These are phyloP conservation scores for Tetrax tetrax DNA, from an alignment of 2,113 vertebrate genomes.

Conservation along the genomic window DNA sequence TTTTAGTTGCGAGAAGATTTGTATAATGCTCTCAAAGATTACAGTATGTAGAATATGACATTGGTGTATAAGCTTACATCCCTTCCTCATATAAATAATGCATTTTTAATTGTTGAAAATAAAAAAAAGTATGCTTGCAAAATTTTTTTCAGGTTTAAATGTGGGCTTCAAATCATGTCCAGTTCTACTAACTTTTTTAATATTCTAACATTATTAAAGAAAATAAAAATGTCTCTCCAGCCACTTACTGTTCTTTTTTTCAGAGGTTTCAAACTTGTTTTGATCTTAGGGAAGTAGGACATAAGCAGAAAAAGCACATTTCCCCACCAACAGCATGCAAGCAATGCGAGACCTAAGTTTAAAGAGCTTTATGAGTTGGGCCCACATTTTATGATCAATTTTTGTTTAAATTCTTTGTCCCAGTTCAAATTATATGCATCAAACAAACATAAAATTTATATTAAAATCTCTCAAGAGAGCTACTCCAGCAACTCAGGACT, in stretches of 20 bases:
- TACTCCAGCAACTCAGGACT: constrained; percentile 51
- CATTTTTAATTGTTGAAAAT: not conserved
- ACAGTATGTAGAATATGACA: not conserved
- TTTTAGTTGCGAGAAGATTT: not conserved
- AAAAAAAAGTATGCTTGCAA: not conserved
- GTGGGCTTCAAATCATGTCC: not conserved
- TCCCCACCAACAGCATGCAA: constrained; percentile 35
- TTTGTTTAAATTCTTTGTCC: not conserved
- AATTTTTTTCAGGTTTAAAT: not conserved
- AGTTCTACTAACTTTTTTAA: not conserved
- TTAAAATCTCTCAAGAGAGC: not conserved
- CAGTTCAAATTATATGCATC: not conserved
- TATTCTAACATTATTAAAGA: not conserved
- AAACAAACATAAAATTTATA: not conserved
- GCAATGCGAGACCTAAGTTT: not conserved
- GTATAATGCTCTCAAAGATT: not conserved
- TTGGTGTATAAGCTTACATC: not conserved
- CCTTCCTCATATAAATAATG: not conserved
- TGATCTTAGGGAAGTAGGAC: constrained; percentile 18
- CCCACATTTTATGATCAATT: not conserved
- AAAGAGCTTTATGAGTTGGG: constrained; percentile 56
- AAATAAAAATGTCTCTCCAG: not conserved
- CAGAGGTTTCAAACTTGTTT: not conserved
- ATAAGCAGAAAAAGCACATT: constrained; percentile 65
- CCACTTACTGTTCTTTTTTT: not conserved